Evolutionary conservation across 2,888 invertebrate genomes (phyloP).

Genomic region (Crepidodera aurea): DNA sequence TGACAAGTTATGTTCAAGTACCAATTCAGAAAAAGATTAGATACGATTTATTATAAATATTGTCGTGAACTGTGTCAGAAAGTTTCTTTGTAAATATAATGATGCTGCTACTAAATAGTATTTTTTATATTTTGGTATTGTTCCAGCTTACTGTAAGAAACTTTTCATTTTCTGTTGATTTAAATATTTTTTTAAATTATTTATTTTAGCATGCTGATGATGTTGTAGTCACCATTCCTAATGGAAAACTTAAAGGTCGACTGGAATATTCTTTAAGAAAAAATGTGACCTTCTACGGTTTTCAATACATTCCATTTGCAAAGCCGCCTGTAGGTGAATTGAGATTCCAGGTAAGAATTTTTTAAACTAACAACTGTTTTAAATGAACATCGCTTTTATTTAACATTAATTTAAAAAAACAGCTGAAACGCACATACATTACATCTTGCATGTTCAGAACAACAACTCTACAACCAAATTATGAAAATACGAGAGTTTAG

Average conservation of each 20-base stretch:
- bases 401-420: too few relatives aligned
- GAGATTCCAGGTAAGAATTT: conserved; percentile 41
- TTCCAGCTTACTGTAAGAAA: neutral
- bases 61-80: too few relatives aligned
- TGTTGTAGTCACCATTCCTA: conserved; percentile 10
- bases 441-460: too few relatives aligned
- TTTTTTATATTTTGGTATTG: neutral
- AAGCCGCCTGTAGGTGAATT: conserved; percentile 43
- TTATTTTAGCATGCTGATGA: conserved; percentile 17
- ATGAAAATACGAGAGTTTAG: too few relatives aligned
- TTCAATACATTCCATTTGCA: conserved; percentile 44
- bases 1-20: too few relatives aligned
- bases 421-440: too few relatives aligned
- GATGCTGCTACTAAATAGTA: neutral
- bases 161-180: neutral
- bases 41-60: too few relatives aligned
- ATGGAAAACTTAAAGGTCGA: conserved; percentile 15
- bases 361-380: neutral
- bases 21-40: too few relatives aligned
- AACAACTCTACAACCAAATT: too few relatives aligned
- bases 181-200: neutral
- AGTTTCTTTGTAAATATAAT: too few relatives aligned
- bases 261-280: conserved; percentile 23
- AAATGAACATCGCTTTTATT: too few relatives aligned
- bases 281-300: conserved; percentile 36